A percentile compares a stretch with the other conserved stretches of the same genome.
These are phyloP conservation scores for Misgurnus mizolepis DNA, from an alignment of 2,113 vertebrate species.

Conservation along the genomic window DNA sequence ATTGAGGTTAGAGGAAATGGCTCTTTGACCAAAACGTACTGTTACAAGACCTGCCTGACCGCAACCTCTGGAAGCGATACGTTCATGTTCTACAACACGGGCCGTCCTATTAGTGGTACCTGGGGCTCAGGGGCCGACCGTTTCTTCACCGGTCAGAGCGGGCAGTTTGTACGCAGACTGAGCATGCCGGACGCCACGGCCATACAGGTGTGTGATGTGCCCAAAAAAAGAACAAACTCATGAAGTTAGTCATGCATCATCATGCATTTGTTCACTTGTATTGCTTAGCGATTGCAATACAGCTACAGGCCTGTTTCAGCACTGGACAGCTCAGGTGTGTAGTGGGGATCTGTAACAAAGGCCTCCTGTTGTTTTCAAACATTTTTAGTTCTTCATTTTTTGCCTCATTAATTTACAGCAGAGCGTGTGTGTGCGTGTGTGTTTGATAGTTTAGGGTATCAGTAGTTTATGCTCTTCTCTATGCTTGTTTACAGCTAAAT, in stretches of 20 bases:
- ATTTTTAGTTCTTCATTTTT: conserved; percentile 1
- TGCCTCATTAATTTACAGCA: conserved; percentile 30
- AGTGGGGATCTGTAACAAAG: neutral
- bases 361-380: conserved; percentile 15
- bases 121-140: conserved; percentile 80
- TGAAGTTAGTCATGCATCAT: conserved; percentile 19
- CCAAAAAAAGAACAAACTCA: conserved; percentile 27
- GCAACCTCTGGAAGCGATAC: conserved; percentile 95
- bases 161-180: conserved; percentile 89
- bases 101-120: conserved; percentile 85
- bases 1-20: conserved; percentile 95
- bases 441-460: conserved; percentile 47
- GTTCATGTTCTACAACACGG: conserved; percentile 98
- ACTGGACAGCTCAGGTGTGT: neutral
- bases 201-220: conserved; percentile 74
- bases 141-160: conserved; percentile 90
- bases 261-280: neutral
- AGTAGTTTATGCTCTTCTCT: conserved; percentile 26
- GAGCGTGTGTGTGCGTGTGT: conserved; percentile 15
- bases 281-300: neutral
- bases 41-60: conserved; percentile 95
- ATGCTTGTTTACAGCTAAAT: conserved; percentile 41
- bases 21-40: conserved; percentile 96
- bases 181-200: conserved; percentile 82
- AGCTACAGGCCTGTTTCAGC: neutral